phyloP scores from a whole-genome alignment of 2,797 vertebrate species.

The Gallinago stenura region DNA sequence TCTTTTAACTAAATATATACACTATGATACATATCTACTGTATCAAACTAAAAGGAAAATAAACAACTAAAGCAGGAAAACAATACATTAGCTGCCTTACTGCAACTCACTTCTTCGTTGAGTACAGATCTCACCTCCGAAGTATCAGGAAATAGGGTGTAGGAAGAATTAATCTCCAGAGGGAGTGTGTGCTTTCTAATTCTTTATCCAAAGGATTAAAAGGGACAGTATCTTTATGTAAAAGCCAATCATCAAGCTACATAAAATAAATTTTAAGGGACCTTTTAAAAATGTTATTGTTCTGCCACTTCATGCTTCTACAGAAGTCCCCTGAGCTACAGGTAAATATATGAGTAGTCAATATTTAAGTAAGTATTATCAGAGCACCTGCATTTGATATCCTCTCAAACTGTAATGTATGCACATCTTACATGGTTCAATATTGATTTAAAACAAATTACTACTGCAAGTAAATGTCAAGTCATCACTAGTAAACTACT shows the following conservation, averaged over 20 bases:
- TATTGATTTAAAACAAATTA: conserved; percentile 59
- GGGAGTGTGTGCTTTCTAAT: not conserved
- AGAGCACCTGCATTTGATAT: not conserved
- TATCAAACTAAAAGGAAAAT: not conserved
- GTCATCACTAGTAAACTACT: not conserved
- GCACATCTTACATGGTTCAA: conserved; percentile 30
- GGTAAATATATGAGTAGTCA: not conserved
- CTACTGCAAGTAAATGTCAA: conserved; percentile 44
- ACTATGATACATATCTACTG: not conserved
- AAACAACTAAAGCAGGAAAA: not conserved
- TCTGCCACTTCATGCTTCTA: not conserved
- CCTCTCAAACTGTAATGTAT: conserved; percentile 23
- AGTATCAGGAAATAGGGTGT: not conserved
- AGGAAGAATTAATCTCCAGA: not conserved
- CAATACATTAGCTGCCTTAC: not conserved
- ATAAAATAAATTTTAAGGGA: not conserved
- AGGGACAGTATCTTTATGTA: not conserved
- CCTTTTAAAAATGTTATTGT: conserved; percentile 1
- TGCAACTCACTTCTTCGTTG: not conserved
- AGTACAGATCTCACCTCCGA: not conserved
- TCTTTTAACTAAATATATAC: not conserved
- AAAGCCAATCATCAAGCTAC: not conserved
- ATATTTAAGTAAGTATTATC: conserved; percentile 38
- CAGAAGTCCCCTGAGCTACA: not conserved
- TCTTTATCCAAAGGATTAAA: not conserved